Evolutionary conservation across 30 jellyfish, hydroid and myxozoan species (phyloP).

Genomic region (Haliclystus octoradiatus): DNA sequence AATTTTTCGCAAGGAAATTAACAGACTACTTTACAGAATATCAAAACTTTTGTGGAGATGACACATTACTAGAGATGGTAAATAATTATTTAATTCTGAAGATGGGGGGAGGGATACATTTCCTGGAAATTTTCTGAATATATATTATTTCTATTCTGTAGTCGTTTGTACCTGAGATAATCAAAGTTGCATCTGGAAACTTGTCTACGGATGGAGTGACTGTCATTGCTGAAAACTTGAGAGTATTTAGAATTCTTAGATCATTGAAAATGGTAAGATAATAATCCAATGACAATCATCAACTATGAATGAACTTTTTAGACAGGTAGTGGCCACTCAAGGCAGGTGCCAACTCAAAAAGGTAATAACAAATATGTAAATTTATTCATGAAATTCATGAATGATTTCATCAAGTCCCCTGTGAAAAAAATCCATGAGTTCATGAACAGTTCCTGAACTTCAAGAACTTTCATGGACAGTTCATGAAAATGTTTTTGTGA

Average conservation of each 20-base stretch:
- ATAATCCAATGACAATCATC: not conserved
- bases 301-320: not conserved
- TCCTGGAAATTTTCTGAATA: not conserved
- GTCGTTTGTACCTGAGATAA: conserved; percentile 83
- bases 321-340: not conserved
- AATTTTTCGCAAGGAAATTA: no score
- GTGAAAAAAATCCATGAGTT: no score
- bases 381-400: no score
- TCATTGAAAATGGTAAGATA: conserved; percentile 62
- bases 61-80: no score
- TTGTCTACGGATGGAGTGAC: conserved; percentile 25
- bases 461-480: no score
- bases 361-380: no score
- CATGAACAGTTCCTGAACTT: no score
- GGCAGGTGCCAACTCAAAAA: not conserved
- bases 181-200: conserved; percentile 49
- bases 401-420: no score
- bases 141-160: not conserved
- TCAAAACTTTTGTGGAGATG: no score
- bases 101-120: not conserved
- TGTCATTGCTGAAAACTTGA: conserved; percentile 64
- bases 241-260: conserved; percentile 61
- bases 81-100: no score
- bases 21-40: no score
- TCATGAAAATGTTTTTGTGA: no score